Conservation (phyloP, 2,888 invertebrate species). For the Crocallis elinguaria region DNA sequence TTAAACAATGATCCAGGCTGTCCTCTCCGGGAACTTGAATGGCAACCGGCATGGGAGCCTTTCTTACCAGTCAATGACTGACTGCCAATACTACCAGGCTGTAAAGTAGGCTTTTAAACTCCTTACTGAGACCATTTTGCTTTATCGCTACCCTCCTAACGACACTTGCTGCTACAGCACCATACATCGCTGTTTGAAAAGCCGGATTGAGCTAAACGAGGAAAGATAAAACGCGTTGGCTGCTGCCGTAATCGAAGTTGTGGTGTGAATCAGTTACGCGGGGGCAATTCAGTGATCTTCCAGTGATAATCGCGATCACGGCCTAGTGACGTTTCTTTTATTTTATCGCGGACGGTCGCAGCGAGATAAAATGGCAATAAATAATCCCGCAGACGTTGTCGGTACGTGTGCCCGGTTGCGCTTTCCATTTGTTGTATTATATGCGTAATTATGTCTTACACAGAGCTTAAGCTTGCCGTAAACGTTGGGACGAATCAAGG, state of each 20-base stretch:
- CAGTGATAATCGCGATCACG: conserved; percentile 80
- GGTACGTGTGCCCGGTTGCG: conserved; percentile 73
- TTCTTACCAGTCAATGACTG: conserved; percentile 70
- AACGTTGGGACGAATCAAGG: not conserved
- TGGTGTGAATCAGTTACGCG: conserved; percentile 48
- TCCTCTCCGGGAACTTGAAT: conserved; percentile 60
- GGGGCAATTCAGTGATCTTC: conserved; percentile 73
- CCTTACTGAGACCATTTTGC: conserved; percentile 71
- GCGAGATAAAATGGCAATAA: conserved; percentile 80
- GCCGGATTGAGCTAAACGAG: not conserved
- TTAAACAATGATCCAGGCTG: conserved; percentile 78
- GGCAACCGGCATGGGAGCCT: conserved; percentile 62
- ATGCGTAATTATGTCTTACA: conserved; percentile 73
- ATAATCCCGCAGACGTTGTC: conserved; percentile 72
- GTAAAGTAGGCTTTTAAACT: conserved; percentile 65
- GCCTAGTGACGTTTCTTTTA: conserved; percentile 79
- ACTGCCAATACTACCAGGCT: conserved; percentile 69
- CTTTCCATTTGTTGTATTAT: conserved; percentile 78
- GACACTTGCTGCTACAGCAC: conserved; percentile 7
- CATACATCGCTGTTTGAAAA: conserved; percentile 45
- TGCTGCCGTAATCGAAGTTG: conserved; percentile 27
- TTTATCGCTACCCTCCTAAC: conserved; percentile 45
- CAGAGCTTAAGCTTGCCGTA: conserved; percentile 28
- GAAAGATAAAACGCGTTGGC: conserved; percentile 39
- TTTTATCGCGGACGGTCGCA: conserved; percentile 77